These are phyloP conservation scores for Coregonus suidteri DNA, from an alignment of 2,797 vertebrate genomes.

Conservation along the genomic window DNA sequence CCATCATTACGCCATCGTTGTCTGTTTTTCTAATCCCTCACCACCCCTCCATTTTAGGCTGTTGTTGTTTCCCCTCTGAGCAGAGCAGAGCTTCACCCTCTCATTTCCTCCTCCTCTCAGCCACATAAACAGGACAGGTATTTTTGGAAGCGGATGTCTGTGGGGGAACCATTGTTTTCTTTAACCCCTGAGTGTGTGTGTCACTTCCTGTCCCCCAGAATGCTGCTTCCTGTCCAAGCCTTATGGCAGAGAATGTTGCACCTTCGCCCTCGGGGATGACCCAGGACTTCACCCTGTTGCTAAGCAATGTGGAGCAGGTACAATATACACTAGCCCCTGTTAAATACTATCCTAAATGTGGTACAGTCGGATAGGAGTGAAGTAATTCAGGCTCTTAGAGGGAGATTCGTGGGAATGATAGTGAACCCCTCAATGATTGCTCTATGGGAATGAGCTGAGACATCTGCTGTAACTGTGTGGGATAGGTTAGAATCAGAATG, in stretches of 20 bases:
- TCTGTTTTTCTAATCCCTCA: slow-evolving; percentile 69
- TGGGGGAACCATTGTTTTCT: slow-evolving; percentile 66
- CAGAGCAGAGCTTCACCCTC: slow-evolving; percentile 46
- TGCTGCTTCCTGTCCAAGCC: slow-evolving; percentile 81
- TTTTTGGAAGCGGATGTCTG: slow-evolving; percentile 46
- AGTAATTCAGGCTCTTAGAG: background rate
- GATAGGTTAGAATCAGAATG: background rate
- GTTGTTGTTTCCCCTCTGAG: slow-evolving; percentile 55
- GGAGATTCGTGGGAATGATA: background rate
- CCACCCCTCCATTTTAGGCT: slow-evolving; percentile 63
- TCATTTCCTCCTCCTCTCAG: slow-evolving; percentile 58
- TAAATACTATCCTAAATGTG: background rate
- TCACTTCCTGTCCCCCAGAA: slow-evolving; percentile 78
- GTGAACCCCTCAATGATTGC: background rate
- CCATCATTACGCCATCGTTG: slow-evolving; percentile 23
- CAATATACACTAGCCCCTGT: too few species aligned
- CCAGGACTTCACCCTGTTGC: slow-evolving; percentile 79
- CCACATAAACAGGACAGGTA: slow-evolving; percentile 77
- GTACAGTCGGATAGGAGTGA: background rate
- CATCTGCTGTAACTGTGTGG: background rate
- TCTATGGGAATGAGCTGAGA: background rate
- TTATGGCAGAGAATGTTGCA: slow-evolving; percentile 69
- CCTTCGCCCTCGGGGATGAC: slow-evolving; percentile 80
- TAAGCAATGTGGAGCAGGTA: slow-evolving; percentile 79
- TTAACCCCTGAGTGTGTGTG: slow-evolving; percentile 49